Percentiles rank a stretch among this genome's conserved stretches.
These are phyloP conservation scores for Chamaetylas fuelleborni DNA, from an alignment of 2,113 vertebrate species.

Conservation along the genomic window DNA sequence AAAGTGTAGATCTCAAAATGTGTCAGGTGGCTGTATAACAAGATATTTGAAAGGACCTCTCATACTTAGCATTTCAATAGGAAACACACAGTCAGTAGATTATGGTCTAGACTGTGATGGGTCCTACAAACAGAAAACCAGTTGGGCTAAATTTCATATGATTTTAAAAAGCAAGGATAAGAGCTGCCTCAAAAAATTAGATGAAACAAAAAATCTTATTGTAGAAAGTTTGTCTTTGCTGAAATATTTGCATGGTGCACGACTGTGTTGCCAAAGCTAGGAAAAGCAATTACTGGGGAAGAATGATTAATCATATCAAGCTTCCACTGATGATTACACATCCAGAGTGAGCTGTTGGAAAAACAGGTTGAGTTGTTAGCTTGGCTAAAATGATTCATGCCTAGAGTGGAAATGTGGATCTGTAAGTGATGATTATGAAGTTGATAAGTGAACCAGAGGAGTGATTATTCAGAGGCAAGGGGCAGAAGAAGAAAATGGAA, in stretches of 20 bases:
- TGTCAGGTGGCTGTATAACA: neutral
- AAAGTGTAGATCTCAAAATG: neutral
- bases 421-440: neutral
- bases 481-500: neutral
- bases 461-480: neutral
- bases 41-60: neutral
- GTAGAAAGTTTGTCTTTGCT: neutral
- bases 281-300: neutral
- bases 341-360: neutral
- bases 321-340: neutral
- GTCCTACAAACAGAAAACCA: neutral
- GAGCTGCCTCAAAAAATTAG: neutral
- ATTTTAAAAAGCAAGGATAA: neutral
- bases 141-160: neutral
- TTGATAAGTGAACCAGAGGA: neutral
- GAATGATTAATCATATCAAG: neutral
- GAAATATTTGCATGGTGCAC: neutral
- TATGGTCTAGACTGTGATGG: neutral
- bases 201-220: neutral
- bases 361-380: neutral
- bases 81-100: neutral
- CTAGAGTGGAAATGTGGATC: neutral
- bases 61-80: neutral
- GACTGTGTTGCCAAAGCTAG: neutral
- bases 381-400: constrained; percentile 21